These are phyloP conservation scores for Drosophila elegans DNA, from an alignment of 1,140 invertebrate species.

Conservation along the genomic window DNA sequence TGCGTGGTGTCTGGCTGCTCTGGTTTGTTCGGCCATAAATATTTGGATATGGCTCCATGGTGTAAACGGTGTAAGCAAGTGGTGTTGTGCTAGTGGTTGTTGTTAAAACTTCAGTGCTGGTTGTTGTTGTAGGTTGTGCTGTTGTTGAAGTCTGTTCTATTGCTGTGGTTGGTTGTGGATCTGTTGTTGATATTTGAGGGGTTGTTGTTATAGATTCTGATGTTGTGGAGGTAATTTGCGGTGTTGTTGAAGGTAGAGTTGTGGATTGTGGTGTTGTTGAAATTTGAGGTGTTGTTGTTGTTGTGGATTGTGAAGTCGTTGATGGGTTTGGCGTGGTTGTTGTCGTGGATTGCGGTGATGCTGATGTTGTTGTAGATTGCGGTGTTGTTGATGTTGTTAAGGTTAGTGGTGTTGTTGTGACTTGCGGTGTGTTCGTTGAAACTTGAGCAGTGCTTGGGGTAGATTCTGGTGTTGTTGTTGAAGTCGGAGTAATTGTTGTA, in stretches of 20 bases:
- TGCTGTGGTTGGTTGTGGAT: slow-evolving; percentile 10
- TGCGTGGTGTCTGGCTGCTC: slow-evolving; percentile 12
- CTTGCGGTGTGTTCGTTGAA: background rate
- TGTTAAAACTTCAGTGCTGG: slow-evolving; percentile 3
- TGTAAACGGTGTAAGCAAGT: slow-evolving; percentile 11
- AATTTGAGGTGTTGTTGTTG: slow-evolving; percentile 2
- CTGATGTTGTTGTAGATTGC: background rate
- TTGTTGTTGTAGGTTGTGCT: slow-evolving; percentile 10
- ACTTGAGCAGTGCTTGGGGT: too few relatives aligned
- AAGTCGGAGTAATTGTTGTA: slow-evolving; percentile 1
- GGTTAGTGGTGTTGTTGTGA: background rate
- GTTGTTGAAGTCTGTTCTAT: background rate
- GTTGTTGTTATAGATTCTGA: background rate
- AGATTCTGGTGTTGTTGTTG: background rate
- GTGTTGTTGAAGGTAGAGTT: background rate
- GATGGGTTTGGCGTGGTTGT: slow-evolving; percentile 7
- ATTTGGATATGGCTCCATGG: slow-evolving; percentile 51
- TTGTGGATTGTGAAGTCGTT: slow-evolving; percentile 3
- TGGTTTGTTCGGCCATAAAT: slow-evolving; percentile 26
- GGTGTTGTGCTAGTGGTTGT: slow-evolving; percentile 22
- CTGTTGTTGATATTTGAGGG: background rate
- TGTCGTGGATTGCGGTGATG: background rate
- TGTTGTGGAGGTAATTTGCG: background rate
- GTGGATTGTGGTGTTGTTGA: background rate
- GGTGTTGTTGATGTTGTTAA: slow-evolving; percentile 15